Evolutionary conservation across 2,797 vertebrate species (phyloP), one percentile per base, ranked within the genome.

Genomic region (Parambassis ranga): DNA sequence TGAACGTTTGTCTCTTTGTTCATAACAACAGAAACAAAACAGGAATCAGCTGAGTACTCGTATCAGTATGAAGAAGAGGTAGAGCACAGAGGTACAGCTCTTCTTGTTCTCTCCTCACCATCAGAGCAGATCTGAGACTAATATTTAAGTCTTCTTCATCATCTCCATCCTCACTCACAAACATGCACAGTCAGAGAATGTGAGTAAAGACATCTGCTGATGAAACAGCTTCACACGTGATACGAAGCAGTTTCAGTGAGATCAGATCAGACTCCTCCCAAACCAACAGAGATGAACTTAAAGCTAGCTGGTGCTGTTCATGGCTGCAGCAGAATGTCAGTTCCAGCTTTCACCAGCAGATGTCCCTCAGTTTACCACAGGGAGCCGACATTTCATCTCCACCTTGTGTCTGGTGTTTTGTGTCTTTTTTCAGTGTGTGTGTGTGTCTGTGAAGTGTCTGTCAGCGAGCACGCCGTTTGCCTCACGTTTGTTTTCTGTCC

Each of bases 31-130:
- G n/a, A 58, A 36, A 22, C 6, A 37, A 51, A 16, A 44, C 2
- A 78, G 86, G 79, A 86, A 69, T 80, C 75, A 1, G 27, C 75
- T n/a, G 72, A 85, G 57, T 81, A 65, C 38, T 84, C 71, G 0
- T 84, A 75, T 73, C 67, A 72, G 6, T 80, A 77, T 23, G 81
- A 89, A 66, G 79, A 85, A 3, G 61, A 75, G 33, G 48, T 64
- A 72, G 64, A 84, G 69, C 77, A 80, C 50, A 83, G 70, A 90
- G 82, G 88, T 90, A 82, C 30, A 51, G 6, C 24, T 53, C 3
- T 16, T 28, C 3, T 52, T 31, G 42, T 52, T 50, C 7, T 41
- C 19, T 26, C 26, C 36, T 20, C 46, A 24, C 43, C 36, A 41
- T 50, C 36, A 10, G 19, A 68, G 66, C 67, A 79, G 52, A 79